Percentiles rank a stretch among this genome's conserved stretches.
Evolutionary conservation across 2,888 invertebrate genomes (phyloP).

Genomic region (Patella ulyssiponensis): DNA sequence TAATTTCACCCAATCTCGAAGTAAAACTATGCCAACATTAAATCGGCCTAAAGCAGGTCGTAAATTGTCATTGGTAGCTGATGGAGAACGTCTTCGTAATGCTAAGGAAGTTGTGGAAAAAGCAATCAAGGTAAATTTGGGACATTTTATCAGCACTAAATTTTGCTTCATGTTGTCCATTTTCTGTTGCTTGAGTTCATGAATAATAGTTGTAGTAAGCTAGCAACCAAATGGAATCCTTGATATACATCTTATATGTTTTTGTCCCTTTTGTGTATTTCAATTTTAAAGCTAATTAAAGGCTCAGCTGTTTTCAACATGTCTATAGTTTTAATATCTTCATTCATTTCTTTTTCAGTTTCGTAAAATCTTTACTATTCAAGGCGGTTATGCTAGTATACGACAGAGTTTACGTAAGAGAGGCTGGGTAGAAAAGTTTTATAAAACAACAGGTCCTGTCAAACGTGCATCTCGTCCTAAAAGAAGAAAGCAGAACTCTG

Average conservation of each 20-base stretch:
- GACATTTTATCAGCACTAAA: no score
- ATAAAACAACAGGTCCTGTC: constrained; percentile 53
- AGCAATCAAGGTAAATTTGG: constrained; percentile 63
- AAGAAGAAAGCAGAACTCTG: constrained; percentile 47
- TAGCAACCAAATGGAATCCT: no score
- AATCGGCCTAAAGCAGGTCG: constrained; percentile 54
- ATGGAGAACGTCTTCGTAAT: constrained; percentile 61
- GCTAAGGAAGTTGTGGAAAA: constrained; percentile 68
- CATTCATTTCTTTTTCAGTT: constrained; percentile 51
- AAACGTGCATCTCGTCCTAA: constrained; percentile 52
- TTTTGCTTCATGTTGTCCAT: no score
- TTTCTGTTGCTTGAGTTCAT: no score
- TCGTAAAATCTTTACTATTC: constrained; percentile 71
- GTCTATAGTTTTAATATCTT: neutral
- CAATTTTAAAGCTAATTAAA: neutral
- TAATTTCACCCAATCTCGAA: constrained; percentile 49
- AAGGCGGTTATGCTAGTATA: constrained; percentile 71
- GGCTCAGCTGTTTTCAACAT: constrained; percentile 2
- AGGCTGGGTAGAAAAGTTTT: constrained; percentile 73
- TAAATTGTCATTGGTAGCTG: constrained; percentile 44
- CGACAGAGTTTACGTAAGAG: constrained; percentile 66
- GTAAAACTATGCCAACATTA: constrained; percentile 65
- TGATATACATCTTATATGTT: neutral
- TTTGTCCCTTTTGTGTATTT: neutral
- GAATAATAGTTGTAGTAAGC: no score